Percentiles rank a stretch among this genome's conserved stretches.
These are phyloP conservation scores for Tauraco erythrolophus DNA, from an alignment of 2,113 vertebrate genomes.

Conservation along the genomic window DNA sequence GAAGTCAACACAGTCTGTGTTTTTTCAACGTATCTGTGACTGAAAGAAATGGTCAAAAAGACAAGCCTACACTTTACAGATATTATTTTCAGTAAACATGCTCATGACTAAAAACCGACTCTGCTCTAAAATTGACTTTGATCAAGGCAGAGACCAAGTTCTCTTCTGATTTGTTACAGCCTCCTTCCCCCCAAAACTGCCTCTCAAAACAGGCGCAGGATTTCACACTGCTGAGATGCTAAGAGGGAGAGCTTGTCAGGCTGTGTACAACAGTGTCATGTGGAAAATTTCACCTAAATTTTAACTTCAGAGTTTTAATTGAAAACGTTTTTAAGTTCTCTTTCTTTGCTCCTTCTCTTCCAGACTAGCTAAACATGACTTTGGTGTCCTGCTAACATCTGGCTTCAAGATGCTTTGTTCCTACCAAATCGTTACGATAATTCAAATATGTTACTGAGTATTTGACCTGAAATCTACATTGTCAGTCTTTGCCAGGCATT, in stretches of 20 bases:
- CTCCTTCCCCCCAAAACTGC: neutral
- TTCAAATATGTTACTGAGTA: neutral
- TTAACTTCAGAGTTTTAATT: neutral
- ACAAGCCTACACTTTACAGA: neutral
- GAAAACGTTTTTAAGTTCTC: neutral
- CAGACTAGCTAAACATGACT: neutral
- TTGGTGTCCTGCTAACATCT: neutral
- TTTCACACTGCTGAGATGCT: neutral
- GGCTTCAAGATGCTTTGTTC: neutral
- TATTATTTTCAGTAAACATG: neutral
- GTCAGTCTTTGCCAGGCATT: neutral
- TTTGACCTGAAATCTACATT: neutral
- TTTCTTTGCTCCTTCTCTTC: neutral
- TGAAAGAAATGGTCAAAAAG: neutral
- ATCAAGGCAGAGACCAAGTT: neutral
- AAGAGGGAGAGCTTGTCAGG: neutral
- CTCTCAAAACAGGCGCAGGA: neutral
- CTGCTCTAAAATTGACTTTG: neutral
- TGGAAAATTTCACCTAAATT: neutral
- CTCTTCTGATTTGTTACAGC: neutral
- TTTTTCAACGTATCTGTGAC: neutral
- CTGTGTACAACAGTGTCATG: accelerated
- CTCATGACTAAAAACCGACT: neutral
- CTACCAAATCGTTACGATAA: neutral
- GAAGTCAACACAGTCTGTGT: neutral